Conservation (phyloP, 2,113 vertebrate species). For the Lontra canadensis region DNA sequence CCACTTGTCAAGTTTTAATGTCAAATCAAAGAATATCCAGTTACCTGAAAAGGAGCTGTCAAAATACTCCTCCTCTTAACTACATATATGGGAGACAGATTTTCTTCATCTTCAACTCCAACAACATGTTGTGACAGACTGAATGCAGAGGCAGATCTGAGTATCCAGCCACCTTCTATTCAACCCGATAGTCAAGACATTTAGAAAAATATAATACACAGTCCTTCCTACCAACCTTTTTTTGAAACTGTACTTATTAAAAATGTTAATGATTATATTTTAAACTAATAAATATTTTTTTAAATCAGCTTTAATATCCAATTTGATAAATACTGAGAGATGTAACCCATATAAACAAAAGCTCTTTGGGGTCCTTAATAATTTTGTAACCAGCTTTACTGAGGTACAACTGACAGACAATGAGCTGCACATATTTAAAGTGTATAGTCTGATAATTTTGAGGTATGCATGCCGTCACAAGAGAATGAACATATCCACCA, state of each 20-base stretch:
- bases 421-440: background rate
- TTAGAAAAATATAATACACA: background rate
- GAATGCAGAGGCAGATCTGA: background rate
- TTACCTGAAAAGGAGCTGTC: background rate
- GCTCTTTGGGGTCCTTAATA: background rate
- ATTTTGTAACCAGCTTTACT: background rate
- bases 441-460: background rate
- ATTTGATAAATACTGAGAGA: background rate
- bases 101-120: background rate
- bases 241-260: background rate
- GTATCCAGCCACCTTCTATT: background rate
- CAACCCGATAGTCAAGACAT: background rate
- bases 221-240: background rate
- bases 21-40: slow-evolving; percentile 29
- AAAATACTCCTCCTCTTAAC: background rate
- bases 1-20: background rate
- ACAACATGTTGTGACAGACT: background rate
- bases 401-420: background rate
- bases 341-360: background rate
- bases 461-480: background rate
- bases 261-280: background rate
- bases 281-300: background rate
- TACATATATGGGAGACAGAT: background rate
- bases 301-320: background rate
- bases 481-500: background rate